These are phyloP conservation scores for Tinamus guttatus DNA, from an alignment of 2,113 vertebrate genomes.

Conservation along the genomic window DNA sequence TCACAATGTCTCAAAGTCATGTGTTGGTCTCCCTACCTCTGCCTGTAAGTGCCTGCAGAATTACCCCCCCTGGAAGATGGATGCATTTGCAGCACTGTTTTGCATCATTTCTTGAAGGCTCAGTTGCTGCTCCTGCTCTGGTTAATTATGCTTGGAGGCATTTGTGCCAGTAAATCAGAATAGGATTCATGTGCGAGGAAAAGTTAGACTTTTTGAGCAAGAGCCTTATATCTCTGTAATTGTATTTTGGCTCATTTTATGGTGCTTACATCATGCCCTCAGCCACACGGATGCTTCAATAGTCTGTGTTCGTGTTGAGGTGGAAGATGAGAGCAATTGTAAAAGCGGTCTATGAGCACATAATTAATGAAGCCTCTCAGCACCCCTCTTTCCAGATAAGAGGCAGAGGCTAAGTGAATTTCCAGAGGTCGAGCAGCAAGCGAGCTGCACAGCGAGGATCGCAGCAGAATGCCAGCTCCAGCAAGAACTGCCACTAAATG, in stretches of 20 bases:
- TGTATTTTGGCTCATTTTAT: neutral
- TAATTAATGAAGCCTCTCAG: conserved; percentile 35
- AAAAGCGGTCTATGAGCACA: conserved; percentile 18
- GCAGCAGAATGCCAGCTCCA: neutral
- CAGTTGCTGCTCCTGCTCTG: neutral
- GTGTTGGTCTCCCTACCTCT: neutral
- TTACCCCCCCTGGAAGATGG: neutral
- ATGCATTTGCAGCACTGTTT: neutral
- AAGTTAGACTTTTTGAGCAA: neutral
- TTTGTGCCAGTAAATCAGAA: neutral
- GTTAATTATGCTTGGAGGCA: neutral
- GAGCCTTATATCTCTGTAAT: neutral
- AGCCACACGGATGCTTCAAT: neutral
- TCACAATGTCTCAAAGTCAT: neutral
- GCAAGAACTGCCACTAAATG: neutral
- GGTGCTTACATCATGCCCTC: neutral
- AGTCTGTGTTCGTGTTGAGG: neutral
- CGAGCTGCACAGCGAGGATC: neutral
- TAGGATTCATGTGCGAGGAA: neutral
- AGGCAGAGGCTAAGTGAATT: conserved; percentile 37
- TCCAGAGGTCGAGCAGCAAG: neutral
- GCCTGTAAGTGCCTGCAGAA: neutral
- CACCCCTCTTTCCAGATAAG: neutral
- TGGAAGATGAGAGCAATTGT: conserved; percentile 6
- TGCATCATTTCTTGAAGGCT: neutral